Base-by-base conservation (phyloP, 2,888 invertebrate genomes). In the Herminia tarsipennalis region DNA sequence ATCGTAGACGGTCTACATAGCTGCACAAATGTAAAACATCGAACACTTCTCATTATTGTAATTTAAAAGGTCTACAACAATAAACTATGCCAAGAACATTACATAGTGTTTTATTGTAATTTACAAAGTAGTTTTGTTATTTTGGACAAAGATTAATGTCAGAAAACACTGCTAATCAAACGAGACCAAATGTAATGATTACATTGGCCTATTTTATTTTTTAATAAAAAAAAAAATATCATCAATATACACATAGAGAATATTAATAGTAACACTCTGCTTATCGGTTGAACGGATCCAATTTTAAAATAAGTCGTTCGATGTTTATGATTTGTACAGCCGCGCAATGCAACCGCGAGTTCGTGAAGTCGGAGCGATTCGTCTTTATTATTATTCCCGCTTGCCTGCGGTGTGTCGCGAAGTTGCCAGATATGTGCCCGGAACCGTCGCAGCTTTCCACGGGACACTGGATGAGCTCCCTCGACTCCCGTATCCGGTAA, bases 391-490 rank as follows among this genome's bases (percentile, higher is more conserved):
- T 60, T 56, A 64, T 56, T 72, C 63, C 78, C 82, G 93, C 94
- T 94, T 94, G 95, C 95, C 95, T 97, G 92, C 97, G 95, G 92
- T 97, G 97, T 69, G 96, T 95, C 73, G 96, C 94, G 94, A 96
- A 97, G 94, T 96, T 96, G 79, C 96, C 96, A 74, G 96, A 96
- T 82, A 96, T 93, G 93, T 97, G 97, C 78, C 97, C 97, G 89
- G 95, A 94, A 73, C 96, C 96, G 92, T 96, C 96, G 93, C 96
- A 97, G 92, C 92, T 92, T 79, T 92, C 92, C 70, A 95, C 95
- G 57, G 96, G 96, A 82, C 96, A 96, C 91, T 95, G 95, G 85
- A 96, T 93, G 83, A 95, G 93, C 92, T 95, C 95, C 92, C 94
- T 94, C 61, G 93, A 93, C 81, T 94, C 94, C 80, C 94, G 93